Evolutionary conservation across 2,113 vertebrate species (phyloP), one percentile per base, ranked within the genome.

Genomic region (Alectura lathami): DNA sequence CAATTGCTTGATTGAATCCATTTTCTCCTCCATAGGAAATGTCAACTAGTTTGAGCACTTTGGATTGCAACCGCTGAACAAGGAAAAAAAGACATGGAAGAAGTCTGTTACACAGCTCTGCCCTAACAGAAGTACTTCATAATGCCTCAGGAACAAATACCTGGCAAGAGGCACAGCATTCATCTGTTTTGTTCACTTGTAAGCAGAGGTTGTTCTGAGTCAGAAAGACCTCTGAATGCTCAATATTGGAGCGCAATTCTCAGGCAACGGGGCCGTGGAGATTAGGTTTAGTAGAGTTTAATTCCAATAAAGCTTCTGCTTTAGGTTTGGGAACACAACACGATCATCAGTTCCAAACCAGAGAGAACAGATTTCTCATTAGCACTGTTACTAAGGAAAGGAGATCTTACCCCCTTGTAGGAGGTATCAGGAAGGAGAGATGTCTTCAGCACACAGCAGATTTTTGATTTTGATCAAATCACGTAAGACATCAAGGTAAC

Each of bases 21-120:
- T 99, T 99, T 97, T 99, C 99, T 96, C 99, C 99, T 96, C 99
- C 99, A 10, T 99, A 99, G 34, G 99, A 99, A 97, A 99, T 99
- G 97, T 99, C 99, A 97, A 99, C 99, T 98, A 99, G 98, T 98
- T 99, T 99, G 97, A 99, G 98, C 97, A 99, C 99, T 98, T 99
- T 99, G 73, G 98, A 99, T 94, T 99, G 99, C 98, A 99, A 99
- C 97, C 99, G 98, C 99, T 99, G 40, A 47, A 66, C 2, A 1
- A 74, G 76, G 8, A 32, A 83, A 48, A 62, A 40, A 38, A 1
- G 3, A 51, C 54, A 30, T n/a, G n/a, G n/a, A 69, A 22, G 20
- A 43, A 72, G 34, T 32, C 32, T 70, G 6, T 50, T 24, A n/a
- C 45, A 34, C 43, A 74, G 76, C 60, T 32, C 8, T 73, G 63